These are phyloP conservation scores for Odocoileus virginianus DNA, from an alignment of 2,113 vertebrate species.

Conservation along the genomic window DNA sequence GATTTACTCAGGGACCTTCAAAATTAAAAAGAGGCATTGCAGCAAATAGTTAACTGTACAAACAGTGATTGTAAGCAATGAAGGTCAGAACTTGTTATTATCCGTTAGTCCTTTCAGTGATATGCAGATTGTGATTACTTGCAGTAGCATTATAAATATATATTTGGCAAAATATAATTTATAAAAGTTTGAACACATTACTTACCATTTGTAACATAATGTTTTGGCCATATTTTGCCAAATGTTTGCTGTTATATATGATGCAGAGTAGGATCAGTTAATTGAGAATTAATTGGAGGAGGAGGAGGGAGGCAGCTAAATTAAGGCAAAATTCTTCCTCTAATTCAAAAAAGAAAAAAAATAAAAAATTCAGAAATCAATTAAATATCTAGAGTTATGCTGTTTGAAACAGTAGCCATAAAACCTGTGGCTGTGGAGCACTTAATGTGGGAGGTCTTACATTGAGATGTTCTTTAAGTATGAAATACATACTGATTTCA, in stretches of 20 bases:
- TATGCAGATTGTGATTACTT: neutral
- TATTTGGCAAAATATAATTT: constrained; percentile 9
- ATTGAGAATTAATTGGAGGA: neutral
- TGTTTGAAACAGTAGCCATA: neutral
- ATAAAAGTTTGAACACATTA: neutral
- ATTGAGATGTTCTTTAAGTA: neutral
- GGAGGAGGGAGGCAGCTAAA: neutral
- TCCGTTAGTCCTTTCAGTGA: neutral
- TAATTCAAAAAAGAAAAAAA: neutral
- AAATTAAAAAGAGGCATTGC: neutral
- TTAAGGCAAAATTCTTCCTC: neutral
- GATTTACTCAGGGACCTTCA: neutral
- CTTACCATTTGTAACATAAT: neutral
- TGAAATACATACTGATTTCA: neutral
- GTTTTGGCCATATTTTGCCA: neutral
- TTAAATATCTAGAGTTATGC: neutral
- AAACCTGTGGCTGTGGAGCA: neutral
- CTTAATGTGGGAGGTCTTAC: neutral
- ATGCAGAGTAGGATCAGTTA: neutral
- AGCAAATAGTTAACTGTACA: neutral
- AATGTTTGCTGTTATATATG: neutral
- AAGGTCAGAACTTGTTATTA: neutral
- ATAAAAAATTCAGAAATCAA: neutral
- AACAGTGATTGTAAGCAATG: neutral
- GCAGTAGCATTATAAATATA: neutral